Evolutionary conservation across 30 jellyfish, hydroid and myxozoan species (phyloP).

Genomic region (Phacellophora camtschatica): DNA sequence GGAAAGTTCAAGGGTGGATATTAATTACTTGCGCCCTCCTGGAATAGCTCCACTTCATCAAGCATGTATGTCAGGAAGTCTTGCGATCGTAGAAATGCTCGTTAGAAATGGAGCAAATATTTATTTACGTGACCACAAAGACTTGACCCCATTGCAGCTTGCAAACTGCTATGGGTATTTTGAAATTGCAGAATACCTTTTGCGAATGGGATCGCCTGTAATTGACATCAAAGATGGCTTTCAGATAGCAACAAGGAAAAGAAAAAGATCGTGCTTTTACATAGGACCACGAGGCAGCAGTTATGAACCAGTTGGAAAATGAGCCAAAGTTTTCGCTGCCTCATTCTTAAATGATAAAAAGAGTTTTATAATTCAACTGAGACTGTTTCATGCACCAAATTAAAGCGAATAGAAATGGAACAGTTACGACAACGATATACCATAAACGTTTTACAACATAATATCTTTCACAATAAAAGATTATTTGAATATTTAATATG

Average conservation of each 20-base stretch:
- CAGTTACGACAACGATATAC: too few relatives aligned
- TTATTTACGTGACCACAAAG: slow-evolving; percentile 15
- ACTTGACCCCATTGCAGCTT: slow-evolving; percentile 47
- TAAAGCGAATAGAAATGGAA: too few relatives aligned
- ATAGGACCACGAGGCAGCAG: not conserved
- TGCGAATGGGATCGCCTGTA: slow-evolving; percentile 57
- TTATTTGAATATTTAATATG: too few relatives aligned
- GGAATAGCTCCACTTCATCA: slow-evolving; percentile 60
- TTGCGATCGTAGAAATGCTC: slow-evolving; percentile 44
- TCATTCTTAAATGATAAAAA: too few relatives aligned
- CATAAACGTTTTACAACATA: too few relatives aligned
- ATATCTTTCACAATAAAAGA: too few relatives aligned
- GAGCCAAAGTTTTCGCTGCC: too few relatives aligned
- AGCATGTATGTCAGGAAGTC: slow-evolving; percentile 49
- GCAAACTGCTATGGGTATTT: slow-evolving; percentile 49
- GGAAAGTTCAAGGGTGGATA: slow-evolving; percentile 16
- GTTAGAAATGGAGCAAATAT: slow-evolving; percentile 49
- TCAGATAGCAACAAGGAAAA: slow-evolving; percentile 24
- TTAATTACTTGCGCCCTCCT: slow-evolving; percentile 58
- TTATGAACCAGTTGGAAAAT: not conserved
- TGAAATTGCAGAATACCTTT: slow-evolving; percentile 62
- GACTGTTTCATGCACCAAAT: too few relatives aligned
- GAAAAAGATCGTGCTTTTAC: slow-evolving; percentile 2
- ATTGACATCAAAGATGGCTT: slow-evolving; percentile 62
- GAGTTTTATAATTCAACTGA: too few relatives aligned